Evolutionary conservation across 2,888 invertebrate genomes (phyloP).

Genomic region (Calliopum simillimum): DNA sequence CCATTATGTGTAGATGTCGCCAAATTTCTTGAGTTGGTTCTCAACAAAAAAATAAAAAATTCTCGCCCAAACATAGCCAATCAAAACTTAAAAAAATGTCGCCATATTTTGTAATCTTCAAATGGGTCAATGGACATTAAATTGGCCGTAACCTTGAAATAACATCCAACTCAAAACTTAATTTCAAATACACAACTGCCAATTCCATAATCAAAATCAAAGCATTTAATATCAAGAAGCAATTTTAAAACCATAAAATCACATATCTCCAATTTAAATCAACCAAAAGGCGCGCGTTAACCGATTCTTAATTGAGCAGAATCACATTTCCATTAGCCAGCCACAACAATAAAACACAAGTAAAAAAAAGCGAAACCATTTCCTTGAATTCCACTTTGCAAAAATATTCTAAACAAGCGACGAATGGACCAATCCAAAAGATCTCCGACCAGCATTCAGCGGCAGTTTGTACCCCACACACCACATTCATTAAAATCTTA

Average conservation of each 20-base stretch:
- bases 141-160: constrained; percentile 34
- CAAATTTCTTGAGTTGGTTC: no score
- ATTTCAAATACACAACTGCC: background rate
- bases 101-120: constrained; percentile 8
- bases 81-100: background rate
- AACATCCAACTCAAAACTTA: background rate
- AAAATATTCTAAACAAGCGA: constrained; percentile 19
- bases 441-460: no score
- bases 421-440: background rate
- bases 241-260: background rate
- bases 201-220: constrained; percentile 23
- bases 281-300: background rate
- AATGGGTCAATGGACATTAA: constrained; percentile 35
- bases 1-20: no score
- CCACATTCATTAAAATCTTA: no score
- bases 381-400: constrained; percentile 29
- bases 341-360: no score
- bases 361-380: constrained; percentile 12
- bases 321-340: no score
- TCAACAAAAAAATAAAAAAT: background rate
- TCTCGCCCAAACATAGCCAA: background rate
- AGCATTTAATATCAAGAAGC: constrained; percentile 1
- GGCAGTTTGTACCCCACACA: no score
- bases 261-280: background rate
- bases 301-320: background rate